These are phyloP conservation scores for Nothoprocta pentlandii DNA, from an alignment of 2,113 vertebrate species.

Conservation along the genomic window DNA sequence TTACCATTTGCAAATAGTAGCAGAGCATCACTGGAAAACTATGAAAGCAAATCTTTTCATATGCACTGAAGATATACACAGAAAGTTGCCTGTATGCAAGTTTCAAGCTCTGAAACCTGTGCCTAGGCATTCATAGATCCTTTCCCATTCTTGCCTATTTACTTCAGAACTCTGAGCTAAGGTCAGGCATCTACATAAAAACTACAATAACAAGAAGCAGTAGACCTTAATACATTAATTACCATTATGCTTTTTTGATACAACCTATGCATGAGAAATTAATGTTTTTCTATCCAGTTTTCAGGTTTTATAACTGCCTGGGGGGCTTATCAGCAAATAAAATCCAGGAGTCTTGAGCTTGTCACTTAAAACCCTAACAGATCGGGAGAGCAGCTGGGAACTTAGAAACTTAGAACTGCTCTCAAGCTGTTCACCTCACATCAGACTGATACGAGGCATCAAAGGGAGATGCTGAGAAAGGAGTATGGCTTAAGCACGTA, in stretches of 20 bases:
- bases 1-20: background rate
- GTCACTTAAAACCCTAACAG: background rate
- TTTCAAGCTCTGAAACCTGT: background rate
- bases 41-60: background rate
- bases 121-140: background rate
- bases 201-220: background rate
- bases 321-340: background rate
- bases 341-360: background rate
- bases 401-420: background rate
- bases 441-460: background rate
- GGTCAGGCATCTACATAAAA: background rate
- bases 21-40: background rate
- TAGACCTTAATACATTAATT: background rate
- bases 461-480: background rate
- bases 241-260: background rate
- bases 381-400: background rate
- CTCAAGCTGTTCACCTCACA: background rate
- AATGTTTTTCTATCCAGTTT: background rate
- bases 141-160: background rate
- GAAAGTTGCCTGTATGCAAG: background rate
- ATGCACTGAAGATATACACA: background rate
- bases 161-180: background rate
- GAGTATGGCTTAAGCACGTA: background rate
- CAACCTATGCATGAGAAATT: background rate
- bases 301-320: background rate